Percentiles rank a stretch among this genome's conserved stretches.
Evolutionary conservation across 1,140 invertebrate species (phyloP).

Genomic region (Scaptodrosophila lebanonensis): DNA sequence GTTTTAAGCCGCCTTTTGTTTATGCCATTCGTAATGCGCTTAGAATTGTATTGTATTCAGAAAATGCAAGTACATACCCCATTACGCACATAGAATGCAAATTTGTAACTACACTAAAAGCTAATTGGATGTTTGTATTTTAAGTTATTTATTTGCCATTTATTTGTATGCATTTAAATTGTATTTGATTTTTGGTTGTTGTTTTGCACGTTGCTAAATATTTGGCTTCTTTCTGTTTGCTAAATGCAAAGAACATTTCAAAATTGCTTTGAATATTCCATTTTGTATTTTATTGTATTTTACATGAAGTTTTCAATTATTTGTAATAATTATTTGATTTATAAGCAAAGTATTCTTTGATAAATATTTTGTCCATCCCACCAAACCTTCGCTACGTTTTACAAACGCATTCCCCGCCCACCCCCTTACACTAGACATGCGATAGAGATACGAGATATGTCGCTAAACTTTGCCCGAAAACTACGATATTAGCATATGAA

Average conservation of each 20-base stretch:
- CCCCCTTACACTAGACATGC: slow-evolving; percentile 28
- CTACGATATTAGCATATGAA: no score
- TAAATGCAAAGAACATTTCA: slow-evolving; percentile 34
- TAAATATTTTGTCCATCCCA: background rate
- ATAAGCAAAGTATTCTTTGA: slow-evolving; percentile 19
- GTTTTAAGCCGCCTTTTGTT: slow-evolving; percentile 21
- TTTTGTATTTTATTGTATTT: slow-evolving; percentile 55
- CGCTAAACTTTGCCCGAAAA: slow-evolving; percentile 57
- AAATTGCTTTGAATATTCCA: background rate
- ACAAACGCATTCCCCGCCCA: slow-evolving; percentile 33
- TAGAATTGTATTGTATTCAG: slow-evolving; percentile 4
- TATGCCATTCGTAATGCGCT: slow-evolving; percentile 20
- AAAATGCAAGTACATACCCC: slow-evolving; percentile 14
- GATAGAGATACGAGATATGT: slow-evolving; percentile 63
- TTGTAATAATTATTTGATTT: slow-evolving; percentile 55
- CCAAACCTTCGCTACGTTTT: slow-evolving; percentile 48
- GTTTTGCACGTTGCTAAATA: slow-evolving; percentile 56
- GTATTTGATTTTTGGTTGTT: slow-evolving; percentile 48
- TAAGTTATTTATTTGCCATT: slow-evolving; percentile 15
- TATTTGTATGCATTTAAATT: slow-evolving; percentile 51
- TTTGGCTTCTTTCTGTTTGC: slow-evolving; percentile 52
- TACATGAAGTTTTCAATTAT: slow-evolving; percentile 63
- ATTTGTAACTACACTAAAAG: slow-evolving; percentile 52
- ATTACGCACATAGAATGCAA: slow-evolving; percentile 31
- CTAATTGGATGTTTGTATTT: slow-evolving; percentile 42